Base-by-base conservation (phyloP, 1,140 invertebrate species). In the Palaemon carinicauda region DNA sequence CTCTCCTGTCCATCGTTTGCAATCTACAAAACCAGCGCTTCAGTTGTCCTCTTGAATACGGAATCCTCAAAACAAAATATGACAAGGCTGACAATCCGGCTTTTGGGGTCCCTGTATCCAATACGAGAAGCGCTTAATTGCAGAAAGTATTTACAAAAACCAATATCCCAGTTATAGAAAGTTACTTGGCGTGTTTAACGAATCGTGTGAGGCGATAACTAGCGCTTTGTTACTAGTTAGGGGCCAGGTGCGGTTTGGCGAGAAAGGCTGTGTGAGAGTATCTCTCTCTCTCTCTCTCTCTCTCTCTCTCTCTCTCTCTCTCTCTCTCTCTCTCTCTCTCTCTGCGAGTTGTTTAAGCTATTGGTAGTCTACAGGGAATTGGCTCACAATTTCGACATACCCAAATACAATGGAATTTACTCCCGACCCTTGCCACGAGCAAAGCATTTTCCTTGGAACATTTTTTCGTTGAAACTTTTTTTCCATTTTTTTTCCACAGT, bases 91-190 rank as follows among this genome's bases (percentile, higher is more conserved):
- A 75, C 21, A 75, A 31, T 19, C 51, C 17, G 73, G 9, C 17
- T 14, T 29, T 27, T 21, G 29, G 17, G 19, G 69, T 29, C 50
- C n/a, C 41, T 24, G 7, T 41, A 19, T 31, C 5, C 29, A 75
- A 52, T 51, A 54, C 27, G 41, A 21, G 41, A 15, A 29, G 53
- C 60, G 77, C 80, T 79, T 80, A 86, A 86, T 86, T 71, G 65
- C 52, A 80, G 77, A 85, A 86, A 86, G 84, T 86, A 86, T 86
- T 74, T 73, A 80, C 77, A 80, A 80, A 80, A 86, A 74, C 56
- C 65, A 73, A 80, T 79, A 80, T 53, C 56, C 75, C 54, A 41
- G 77, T 50, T 73, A 86, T 71, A 80, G 33, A 53, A 75, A 71
- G 56, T 75, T 75, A 27, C 50, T 27, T 19, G 50, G 27, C 69